phyloP scores from a whole-genome alignment of 2,797 vertebrate genomes.

The Mycteria americana region DNA sequence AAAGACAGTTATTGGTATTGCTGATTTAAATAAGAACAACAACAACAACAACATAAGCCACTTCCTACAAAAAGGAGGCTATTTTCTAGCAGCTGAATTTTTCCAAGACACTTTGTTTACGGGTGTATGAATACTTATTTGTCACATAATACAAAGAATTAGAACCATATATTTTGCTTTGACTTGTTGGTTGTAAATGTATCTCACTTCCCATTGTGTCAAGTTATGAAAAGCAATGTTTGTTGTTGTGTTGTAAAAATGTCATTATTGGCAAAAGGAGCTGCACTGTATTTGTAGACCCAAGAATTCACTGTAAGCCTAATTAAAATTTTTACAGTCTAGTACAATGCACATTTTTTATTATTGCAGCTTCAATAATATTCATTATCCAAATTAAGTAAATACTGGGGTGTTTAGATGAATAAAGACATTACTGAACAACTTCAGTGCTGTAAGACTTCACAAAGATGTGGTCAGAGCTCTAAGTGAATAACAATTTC shows the following conservation, averaged over 20 bases:
- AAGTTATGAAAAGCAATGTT: neutral
- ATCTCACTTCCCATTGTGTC: neutral
- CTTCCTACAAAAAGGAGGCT: neutral
- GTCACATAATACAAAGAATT: neutral
- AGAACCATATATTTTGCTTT: neutral
- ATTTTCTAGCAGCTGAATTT: neutral
- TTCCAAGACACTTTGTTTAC: neutral
- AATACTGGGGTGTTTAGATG: neutral
- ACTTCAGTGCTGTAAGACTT: neutral
- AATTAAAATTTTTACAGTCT: neutral
- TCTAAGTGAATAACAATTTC: neutral
- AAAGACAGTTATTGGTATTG: neutral
- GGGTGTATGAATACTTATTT: neutral
- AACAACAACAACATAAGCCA: neutral
- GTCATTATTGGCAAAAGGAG: neutral
- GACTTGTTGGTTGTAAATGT: neutral
- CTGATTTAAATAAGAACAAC: neutral
- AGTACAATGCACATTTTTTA: neutral
- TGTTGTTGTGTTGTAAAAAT: neutral
- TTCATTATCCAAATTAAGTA: neutral
- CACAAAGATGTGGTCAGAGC: neutral
- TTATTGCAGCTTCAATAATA: neutral
- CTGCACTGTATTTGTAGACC: neutral
- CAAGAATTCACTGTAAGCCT: neutral
- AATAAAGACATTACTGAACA: neutral